These are phyloP conservation scores for Bombus sibiricus DNA, from an alignment of 1,140 invertebrate genomes.

Conservation along the genomic window DNA sequence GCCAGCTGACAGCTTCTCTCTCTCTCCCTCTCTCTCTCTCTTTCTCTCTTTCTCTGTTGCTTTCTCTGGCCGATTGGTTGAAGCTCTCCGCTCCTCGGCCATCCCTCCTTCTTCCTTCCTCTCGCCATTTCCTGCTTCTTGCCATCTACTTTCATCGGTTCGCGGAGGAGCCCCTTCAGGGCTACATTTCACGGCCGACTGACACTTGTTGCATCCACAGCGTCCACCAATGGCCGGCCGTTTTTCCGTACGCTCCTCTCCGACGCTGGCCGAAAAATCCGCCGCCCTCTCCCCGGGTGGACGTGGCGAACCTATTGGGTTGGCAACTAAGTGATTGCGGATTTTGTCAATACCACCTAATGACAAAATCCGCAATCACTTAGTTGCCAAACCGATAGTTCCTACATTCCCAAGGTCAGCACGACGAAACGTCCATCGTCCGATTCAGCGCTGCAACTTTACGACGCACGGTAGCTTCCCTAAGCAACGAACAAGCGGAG, in stretches of 20 bases:
- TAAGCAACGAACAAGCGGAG: too few relatives aligned
- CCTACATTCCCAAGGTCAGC: too few relatives aligned
- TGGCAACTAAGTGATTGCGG: too few relatives aligned
- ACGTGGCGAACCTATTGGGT: not conserved
- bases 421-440: too few relatives aligned
- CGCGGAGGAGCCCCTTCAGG: not conserved
- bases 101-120: not conserved
- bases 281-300: not conserved
- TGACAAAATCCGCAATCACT: too few relatives aligned
- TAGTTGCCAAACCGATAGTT: not conserved
- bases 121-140: slow-evolving; percentile 14
- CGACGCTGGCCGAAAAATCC: not conserved
- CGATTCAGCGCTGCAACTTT: too few relatives aligned
- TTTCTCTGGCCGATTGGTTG: too few relatives aligned
- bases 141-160: not conserved
- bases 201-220: slow-evolving; percentile 66
- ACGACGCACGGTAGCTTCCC: too few relatives aligned
- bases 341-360: too few relatives aligned
- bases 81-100: not conserved
- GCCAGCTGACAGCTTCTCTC: slow-evolving; percentile 39
- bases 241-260: not conserved
- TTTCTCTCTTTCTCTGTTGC: not conserved
- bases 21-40: not conserved
- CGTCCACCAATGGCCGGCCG: slow-evolving; percentile 56
- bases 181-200: slow-evolving; percentile 62